Evolutionary conservation across 2,113 vertebrate species (phyloP).

Genomic region (Pterophyllum scalare): DNA sequence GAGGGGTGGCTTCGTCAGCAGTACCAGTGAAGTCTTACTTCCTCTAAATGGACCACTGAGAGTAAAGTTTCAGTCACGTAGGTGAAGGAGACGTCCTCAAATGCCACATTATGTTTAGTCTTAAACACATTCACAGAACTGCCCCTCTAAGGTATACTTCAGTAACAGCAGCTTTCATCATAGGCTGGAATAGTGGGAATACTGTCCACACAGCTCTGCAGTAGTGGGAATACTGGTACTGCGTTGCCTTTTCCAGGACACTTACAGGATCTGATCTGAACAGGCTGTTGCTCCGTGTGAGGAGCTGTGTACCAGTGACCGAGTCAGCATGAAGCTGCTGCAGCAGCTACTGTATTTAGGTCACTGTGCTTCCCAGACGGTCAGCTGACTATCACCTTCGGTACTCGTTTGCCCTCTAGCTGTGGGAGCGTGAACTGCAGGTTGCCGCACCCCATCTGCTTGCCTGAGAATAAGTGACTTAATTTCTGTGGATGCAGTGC

Average conservation of each 20-base stretch:
- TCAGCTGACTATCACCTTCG: conserved; percentile 45
- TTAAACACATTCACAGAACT: background rate
- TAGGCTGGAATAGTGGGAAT: accelerated
- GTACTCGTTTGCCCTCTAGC: conserved; percentile 38
- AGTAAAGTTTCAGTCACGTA: background rate
- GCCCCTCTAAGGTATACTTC: background rate
- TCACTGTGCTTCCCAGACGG: conserved; percentile 63
- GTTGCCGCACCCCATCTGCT: background rate
- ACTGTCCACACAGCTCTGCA: background rate
- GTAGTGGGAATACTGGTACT: accelerated
- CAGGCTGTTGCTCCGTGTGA: background rate
- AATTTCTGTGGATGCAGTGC: background rate
- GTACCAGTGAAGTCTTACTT: background rate
- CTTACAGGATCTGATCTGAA: background rate
- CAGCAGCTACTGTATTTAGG: conserved; percentile 66
- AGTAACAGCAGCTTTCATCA: background rate
- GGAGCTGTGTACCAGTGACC: conserved; percentile 24
- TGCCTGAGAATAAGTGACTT: background rate
- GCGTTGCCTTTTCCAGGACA: background rate
- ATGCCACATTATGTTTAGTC: background rate
- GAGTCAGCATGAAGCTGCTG: conserved; percentile 37
- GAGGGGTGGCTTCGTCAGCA: background rate
- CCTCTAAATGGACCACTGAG: background rate
- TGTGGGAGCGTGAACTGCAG: background rate
- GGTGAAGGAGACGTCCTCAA: background rate